Conservation (phyloP, 2,888 invertebrate species). For the Xylocampa areola region DNA sequence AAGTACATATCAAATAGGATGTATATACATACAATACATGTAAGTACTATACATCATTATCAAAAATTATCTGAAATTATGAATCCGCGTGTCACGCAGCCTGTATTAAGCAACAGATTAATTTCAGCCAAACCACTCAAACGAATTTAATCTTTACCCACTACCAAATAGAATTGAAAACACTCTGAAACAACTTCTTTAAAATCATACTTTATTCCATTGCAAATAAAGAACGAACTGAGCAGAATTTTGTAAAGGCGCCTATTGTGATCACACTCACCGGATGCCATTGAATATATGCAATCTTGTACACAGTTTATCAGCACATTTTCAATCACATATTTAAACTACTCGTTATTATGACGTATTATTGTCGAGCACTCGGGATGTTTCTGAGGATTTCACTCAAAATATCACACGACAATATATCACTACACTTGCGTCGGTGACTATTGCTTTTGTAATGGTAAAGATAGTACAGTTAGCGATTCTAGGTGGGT, state of each 20-base stretch:
- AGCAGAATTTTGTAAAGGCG: constrained; percentile 16
- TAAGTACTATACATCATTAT: neutral
- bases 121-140: neutral
- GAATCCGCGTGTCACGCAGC: constrained; percentile 16
- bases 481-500: constrained; percentile 62
- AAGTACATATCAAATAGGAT: neutral
- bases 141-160: constrained; percentile 10
- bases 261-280: constrained; percentile 59
- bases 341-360: constrained; percentile 42
- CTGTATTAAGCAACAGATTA: constrained; percentile 22
- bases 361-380: constrained; percentile 30
- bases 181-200: neutral
- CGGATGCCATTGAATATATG: constrained; percentile 71
- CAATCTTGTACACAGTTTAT: constrained; percentile 67
- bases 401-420: constrained; percentile 19
- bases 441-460: constrained; percentile 58
- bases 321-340: constrained; percentile 58
- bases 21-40: neutral
- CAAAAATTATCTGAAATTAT: constrained; percentile 29
- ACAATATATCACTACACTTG: constrained; percentile 36
- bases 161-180: constrained; percentile 4
- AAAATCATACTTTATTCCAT: constrained; percentile 4
- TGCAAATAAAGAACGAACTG: constrained; percentile 9
- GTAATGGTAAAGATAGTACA: constrained; percentile 66
- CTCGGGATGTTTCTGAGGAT: constrained; percentile 31